Evolutionary conservation across 2,888 invertebrate genomes (phyloP).

Genomic region (Mellilla xanthometata): DNA sequence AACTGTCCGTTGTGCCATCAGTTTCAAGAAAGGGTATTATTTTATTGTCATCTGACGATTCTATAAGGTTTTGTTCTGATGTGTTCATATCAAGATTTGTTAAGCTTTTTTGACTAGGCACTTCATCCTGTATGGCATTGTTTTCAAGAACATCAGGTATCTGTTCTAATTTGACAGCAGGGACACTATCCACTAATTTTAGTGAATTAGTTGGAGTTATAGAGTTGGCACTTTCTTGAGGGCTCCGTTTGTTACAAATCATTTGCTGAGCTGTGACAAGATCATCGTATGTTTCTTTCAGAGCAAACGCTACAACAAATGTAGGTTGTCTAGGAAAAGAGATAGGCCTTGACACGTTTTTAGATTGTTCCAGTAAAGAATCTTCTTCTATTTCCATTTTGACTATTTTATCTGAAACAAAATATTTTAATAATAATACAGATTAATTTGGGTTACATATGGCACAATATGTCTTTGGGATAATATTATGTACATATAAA

Average conservation of each 20-base stretch:
- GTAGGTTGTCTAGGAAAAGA: conserved; percentile 35
- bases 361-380: conserved; percentile 10
- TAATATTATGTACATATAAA: no score
- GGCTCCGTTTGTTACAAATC: conserved; percentile 36
- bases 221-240: conserved; percentile 33
- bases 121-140: no score
- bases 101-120: neutral
- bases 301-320: conserved; percentile 45
- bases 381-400: conserved; percentile 31
- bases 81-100: neutral
- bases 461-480: no score
- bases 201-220: conserved; percentile 33
- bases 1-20: neutral
- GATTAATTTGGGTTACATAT: no score
- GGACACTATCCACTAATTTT: conserved; percentile 33
- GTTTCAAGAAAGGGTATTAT: neutral
- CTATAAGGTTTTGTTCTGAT: neutral
- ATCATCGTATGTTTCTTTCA: conserved; percentile 45
- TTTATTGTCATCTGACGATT: conserved; percentile 2
- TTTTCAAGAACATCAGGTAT: conserved; percentile 17
- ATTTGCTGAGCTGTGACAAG: conserved; percentile 34
- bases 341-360: conserved; percentile 24
- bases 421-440: no score
- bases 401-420: conserved; percentile 23
- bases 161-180: conserved; percentile 21